Evolutionary conservation across 2,888 invertebrate genomes (phyloP), one percentile per base, ranked within the genome.

Genomic region (Rhingia rostrata): DNA sequence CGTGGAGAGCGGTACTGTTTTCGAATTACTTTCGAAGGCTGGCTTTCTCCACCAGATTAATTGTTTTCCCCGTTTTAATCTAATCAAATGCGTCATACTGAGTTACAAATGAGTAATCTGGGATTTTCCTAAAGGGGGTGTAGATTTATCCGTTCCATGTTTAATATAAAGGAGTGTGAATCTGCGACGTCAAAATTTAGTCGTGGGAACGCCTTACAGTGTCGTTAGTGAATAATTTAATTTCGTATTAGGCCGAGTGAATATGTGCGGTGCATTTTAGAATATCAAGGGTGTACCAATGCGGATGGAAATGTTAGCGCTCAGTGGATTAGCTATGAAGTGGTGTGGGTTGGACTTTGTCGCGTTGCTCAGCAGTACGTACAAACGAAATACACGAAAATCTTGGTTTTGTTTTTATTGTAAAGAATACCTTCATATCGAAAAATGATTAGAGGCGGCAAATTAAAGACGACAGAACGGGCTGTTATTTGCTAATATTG

Each of bases 11-110:
- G 49, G 33, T 45, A 14, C n/a, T 12, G 45, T 37, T 53, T 53
- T 58, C 47, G 45, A 63, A 73, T 33, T 51, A 33, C 32, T 35
- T 47, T 22, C 39, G 10, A 22, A 14, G 10, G 53, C 47, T 47
- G 47, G 49, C 47, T 30, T 6, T 37, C 37, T 49, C 33, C n/a
- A 54, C 12, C 39, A 56, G 56, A 45, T 74, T 74, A 66, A 74
- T 74, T 74, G 58, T 64, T 74, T 56, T 66, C 64, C 74, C 66
- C 56, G 64, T 49, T 66, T 66, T 74, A 74, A 64, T 74, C 64
- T 74, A 66, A 66, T 74, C 54, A 74, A 74, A 74, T 74, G 64
- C 74, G 64, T 74, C 74, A 74, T 74, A 74, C 63, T 74, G 74
- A 64, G 74, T 74, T 74, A 74, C 74, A 74, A 74, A 74, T 74